Percentiles rank a stretch among this genome's conserved stretches.
Conservation (phyloP, 2,113 vertebrate species). For the Ranitomeya variabilis region DNA sequence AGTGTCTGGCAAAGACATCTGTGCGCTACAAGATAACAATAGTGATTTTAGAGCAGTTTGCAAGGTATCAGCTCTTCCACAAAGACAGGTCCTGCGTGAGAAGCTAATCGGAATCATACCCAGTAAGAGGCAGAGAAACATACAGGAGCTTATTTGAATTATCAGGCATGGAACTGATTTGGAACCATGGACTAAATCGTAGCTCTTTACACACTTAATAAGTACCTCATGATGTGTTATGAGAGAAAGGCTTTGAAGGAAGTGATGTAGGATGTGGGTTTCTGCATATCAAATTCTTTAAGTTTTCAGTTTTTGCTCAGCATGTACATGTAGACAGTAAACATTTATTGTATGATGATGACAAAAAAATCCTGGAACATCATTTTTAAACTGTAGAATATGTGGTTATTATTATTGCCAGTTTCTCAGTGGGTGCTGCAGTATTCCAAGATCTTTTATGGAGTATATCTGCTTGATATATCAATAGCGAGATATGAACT, state of each 20-base stretch:
- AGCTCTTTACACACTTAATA: neutral
- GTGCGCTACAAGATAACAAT: conserved; percentile 49
- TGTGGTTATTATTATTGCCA: neutral
- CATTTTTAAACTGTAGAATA: neutral
- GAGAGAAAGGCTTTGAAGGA: conserved; percentile 3
- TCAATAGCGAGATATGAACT: no score
- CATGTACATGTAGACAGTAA: neutral
- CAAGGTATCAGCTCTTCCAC: neutral
- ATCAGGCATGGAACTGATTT: conserved; percentile 32
- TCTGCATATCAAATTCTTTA: conserved; percentile 9
- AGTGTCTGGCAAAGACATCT: conserved; percentile 26
- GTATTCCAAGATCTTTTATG: no score
- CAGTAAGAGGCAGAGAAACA: neutral
- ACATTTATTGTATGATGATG: conserved; percentile 24
- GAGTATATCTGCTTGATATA: neutral
- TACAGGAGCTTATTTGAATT: conserved; percentile 10
- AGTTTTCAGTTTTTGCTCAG: neutral
- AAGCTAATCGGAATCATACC: conserved; percentile 40
- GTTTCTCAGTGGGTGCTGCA: neutral
- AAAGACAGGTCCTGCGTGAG: conserved; percentile 48
- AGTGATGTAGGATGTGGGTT: neutral
- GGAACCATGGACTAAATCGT: neutral
- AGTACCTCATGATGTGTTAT: conserved; percentile 7
- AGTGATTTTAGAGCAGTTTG: conserved; percentile 3
- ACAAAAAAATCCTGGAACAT: neutral